Base-by-base conservation (phyloP, 2,113 vertebrate species). In the Planiliza haematocheilus region DNA sequence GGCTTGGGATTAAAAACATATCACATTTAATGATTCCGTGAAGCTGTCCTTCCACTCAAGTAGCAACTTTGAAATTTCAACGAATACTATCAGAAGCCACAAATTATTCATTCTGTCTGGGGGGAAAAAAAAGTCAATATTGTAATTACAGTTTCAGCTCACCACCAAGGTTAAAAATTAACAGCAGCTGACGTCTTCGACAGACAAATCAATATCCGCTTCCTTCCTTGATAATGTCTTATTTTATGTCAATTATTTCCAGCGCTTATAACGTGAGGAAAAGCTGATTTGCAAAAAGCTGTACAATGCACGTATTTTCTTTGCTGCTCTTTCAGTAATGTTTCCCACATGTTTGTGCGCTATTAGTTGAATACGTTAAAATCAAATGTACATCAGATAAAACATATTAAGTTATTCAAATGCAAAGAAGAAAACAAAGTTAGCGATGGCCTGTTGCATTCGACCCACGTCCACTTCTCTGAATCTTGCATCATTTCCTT, bases 171-270 rank as follows among this genome's bases (percentile, higher is more conserved):
- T 76, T 59, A 58, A 64, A 74, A 62, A 67, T 57, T 4, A 38
- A 57, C 39, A 20, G 9, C 11, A 0, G 1, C 20, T 11, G 20
- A 36, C 0, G n/a, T 60, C 16, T 73, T 49, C 36, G 57, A 74
- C 42, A 50, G 48, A 48, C 20, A 13, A 60, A 74, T 78, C 51
- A n/a, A 45, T 72, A 42, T 20, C 8, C 39, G 38, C 5, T 61
- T 56, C 34, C 45, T 48, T 4, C 11, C 20, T 17, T 8, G 8
- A 34, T 0, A 50, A 16, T 8, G 30, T 37, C 11, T 14, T 21
- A 21, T 0, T 63, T 7, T 43, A 20, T 60, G 24, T 30, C 24
- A 30, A 30, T 30, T 30, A 30, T 30, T 30, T 30, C 24, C 24
- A 5, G 5, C 43, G 7, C 24, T 11, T 30, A 30, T 38, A 18